These are phyloP conservation scores for Nezara viridula DNA, from an alignment of 2,888 invertebrate genomes.

Conservation along the genomic window DNA sequence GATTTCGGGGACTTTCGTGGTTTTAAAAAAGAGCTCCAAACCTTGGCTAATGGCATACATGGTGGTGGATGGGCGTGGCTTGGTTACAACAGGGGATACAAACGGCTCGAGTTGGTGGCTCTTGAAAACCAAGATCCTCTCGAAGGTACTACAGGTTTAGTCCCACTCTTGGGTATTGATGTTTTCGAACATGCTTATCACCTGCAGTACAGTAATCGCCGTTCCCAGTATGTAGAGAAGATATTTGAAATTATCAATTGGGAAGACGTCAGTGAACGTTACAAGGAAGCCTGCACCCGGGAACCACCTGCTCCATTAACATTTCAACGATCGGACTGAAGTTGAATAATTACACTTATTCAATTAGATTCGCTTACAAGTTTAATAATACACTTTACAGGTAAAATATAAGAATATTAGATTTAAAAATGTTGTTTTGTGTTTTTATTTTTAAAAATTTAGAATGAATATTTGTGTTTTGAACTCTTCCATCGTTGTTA, in stretches of 20 bases:
- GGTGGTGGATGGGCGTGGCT: constrained; percentile 99
- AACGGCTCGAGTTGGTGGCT: constrained; percentile 84
- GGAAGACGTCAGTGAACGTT: constrained; percentile 88
- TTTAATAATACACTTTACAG: constrained; percentile 26
- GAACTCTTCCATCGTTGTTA: no score
- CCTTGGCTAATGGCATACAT: constrained; percentile 89
- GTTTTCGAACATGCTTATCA: constrained; percentile 99
- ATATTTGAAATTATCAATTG: constrained; percentile 97
- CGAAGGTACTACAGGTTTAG: constrained; percentile 87
- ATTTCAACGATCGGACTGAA: no score
- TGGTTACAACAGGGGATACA: constrained; percentile 85
- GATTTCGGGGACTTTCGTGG: constrained; percentile 90
- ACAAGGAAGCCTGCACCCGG: constrained; percentile 77
- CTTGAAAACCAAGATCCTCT: constrained; percentile 97
- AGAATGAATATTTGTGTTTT: no score
- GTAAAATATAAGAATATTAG: constrained; percentile 17
- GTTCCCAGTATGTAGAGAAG: constrained; percentile 97
- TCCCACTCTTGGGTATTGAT: constrained; percentile 94
- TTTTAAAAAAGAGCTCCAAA: constrained; percentile 86
- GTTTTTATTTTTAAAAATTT: constrained; percentile 7
- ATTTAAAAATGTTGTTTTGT: background rate
- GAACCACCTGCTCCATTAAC: no score
- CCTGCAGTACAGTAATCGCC: constrained; percentile 97
- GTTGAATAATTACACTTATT: no score
- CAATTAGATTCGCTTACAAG: no score